These are phyloP conservation scores for Heliocidaris tuberculata DNA, from an alignment of 35 echinoderm and acorn worm genomes.

Conservation along the genomic window DNA sequence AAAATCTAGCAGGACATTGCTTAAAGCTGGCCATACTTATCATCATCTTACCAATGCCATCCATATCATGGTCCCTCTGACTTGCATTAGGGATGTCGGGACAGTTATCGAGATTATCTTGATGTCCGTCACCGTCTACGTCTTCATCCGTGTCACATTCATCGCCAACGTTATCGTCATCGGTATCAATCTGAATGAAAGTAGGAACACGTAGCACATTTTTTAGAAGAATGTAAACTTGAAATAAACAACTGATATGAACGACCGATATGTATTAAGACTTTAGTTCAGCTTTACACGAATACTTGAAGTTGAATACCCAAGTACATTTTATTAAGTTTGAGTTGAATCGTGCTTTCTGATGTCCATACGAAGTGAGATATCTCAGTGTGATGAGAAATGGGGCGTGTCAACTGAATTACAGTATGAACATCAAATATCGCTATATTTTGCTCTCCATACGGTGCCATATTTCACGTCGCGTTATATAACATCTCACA, in stretches of 20 bases:
- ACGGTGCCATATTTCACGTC: too few relatives aligned
- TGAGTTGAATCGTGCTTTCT: not conserved
- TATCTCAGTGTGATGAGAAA: too few relatives aligned
- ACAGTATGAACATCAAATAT: too few relatives aligned
- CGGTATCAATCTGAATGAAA: constrained; percentile 67
- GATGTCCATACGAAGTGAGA: too few relatives aligned
- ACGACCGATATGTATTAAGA: not conserved
- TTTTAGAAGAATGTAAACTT: not conserved
- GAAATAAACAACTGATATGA: not conserved
- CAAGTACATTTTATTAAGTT: not conserved
- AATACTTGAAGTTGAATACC: too few relatives aligned
- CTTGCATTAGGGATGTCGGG: constrained; percentile 78
- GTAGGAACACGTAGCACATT: not conserved
- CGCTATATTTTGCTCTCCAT: too few relatives aligned
- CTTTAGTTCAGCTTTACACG: not conserved
- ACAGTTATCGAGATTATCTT: constrained; percentile 97
- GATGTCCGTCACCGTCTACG: constrained; percentile 82
- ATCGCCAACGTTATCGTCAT: constrained; percentile 93
- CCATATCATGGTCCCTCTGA: constrained; percentile 84
- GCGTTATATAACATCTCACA: too few relatives aligned
- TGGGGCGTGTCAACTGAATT: too few relatives aligned
- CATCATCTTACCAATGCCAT: constrained; percentile 80
- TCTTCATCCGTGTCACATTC: constrained; percentile 90
- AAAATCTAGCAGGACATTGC: too few relatives aligned
- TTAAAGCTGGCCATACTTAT: too few relatives aligned